A percentile compares a stretch with the other conserved stretches of the same genome.
These are phyloP conservation scores for Tricholauxania praeusta DNA, from an alignment of 2,888 invertebrate genomes.

Conservation along the genomic window DNA sequence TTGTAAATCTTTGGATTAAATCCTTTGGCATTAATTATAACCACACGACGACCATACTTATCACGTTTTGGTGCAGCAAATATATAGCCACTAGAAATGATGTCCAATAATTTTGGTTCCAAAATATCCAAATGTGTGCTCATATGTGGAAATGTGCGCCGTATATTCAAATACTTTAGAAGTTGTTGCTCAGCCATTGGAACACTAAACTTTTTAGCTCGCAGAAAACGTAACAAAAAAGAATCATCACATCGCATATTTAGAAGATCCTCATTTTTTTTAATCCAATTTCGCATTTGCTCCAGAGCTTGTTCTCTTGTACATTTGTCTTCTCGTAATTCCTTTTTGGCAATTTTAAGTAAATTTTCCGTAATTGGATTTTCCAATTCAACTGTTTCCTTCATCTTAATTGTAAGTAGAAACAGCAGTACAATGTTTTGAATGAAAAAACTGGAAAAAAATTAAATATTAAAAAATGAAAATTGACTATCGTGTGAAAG, in stretches of 20 bases:
- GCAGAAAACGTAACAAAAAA: slow-evolving; percentile 80
- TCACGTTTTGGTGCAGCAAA: slow-evolving; percentile 82
- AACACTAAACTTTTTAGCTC: slow-evolving; percentile 83
- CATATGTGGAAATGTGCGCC: slow-evolving; percentile 77
- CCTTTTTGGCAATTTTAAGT: slow-evolving; percentile 72
- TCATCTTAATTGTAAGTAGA: slow-evolving; percentile 34
- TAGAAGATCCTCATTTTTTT: slow-evolving; percentile 76
- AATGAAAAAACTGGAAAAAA: no score
- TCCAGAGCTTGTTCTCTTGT: slow-evolving; percentile 74
- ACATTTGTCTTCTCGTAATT: slow-evolving; percentile 78
- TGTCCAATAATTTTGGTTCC: slow-evolving; percentile 73
- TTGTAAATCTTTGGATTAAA: slow-evolving; percentile 77
- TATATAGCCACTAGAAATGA: slow-evolving; percentile 80
- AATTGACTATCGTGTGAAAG: no score
- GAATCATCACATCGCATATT: slow-evolving; percentile 78
- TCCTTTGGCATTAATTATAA: slow-evolving; percentile 74
- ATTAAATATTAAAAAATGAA: no score
- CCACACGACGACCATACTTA: slow-evolving; percentile 78
- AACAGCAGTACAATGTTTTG: no score
- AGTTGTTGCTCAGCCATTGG: slow-evolving; percentile 83
- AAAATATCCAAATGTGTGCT: slow-evolving; percentile 76
- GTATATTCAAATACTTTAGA: slow-evolving; percentile 81
- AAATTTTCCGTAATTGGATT: slow-evolving; percentile 51
- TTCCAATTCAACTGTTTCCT: slow-evolving; percentile 28
- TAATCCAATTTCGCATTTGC: slow-evolving; percentile 78